phyloP scores from a whole-genome alignment of 30 jellyfish, hydroid and myxozoan species.

The Aurelia sp. region DNA sequence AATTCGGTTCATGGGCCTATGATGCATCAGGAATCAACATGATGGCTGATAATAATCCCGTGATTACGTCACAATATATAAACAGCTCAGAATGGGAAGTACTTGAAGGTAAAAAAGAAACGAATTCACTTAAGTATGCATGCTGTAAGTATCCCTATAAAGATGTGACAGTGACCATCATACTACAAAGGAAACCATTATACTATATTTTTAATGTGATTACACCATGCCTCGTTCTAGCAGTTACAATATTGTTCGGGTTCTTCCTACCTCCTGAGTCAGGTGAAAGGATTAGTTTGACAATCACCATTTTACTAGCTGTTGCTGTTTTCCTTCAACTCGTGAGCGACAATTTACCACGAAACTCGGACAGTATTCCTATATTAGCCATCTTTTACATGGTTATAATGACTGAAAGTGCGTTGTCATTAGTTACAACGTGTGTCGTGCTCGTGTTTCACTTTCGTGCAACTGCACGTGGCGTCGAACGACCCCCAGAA shows the following conservation, averaged over 20 bases:
- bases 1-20: slow-evolving; percentile 96
- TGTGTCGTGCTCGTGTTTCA: slow-evolving; percentile 89
- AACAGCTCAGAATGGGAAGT: slow-evolving; percentile 93
- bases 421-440: slow-evolving; percentile 82
- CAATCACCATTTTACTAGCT: slow-evolving; percentile 88
- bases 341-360: slow-evolving; percentile 87
- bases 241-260: slow-evolving; percentile 76
- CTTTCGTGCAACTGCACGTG: slow-evolving; percentile 68
- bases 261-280: slow-evolving; percentile 97
- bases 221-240: slow-evolving; percentile 90
- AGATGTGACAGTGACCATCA: slow-evolving; percentile 78
- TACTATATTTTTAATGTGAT: slow-evolving; percentile 84
- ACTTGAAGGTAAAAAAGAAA: slow-evolving; percentile 13
- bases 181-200: slow-evolving; percentile 85
- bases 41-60: slow-evolving; percentile 57
- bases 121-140: slow-evolving; percentile 64
- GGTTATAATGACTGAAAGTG: slow-evolving; percentile 94
- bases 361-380: slow-evolving; percentile 91
- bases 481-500: slow-evolving; percentile 79
- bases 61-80: slow-evolving; percentile 72
- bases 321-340: slow-evolving; percentile 94
- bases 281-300: slow-evolving; percentile 91
- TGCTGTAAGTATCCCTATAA: slow-evolving; percentile 85
- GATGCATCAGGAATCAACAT: slow-evolving; percentile 73
- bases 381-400: slow-evolving; percentile 84